Evolutionary conservation across 1,140 invertebrate species (phyloP), one percentile per base, ranked within the genome.

Genomic region (Zaprionus nigranus): DNA sequence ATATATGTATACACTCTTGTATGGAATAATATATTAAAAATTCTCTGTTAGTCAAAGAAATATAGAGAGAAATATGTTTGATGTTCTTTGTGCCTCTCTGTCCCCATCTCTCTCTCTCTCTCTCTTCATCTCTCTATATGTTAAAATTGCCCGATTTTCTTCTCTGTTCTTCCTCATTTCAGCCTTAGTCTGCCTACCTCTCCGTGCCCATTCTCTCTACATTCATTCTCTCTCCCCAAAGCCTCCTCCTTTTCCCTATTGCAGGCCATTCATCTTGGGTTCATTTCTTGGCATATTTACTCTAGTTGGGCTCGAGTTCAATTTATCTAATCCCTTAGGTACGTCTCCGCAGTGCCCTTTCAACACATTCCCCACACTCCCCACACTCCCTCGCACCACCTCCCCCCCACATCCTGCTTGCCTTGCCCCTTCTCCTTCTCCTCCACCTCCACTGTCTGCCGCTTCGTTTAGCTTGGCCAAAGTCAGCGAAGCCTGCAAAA

Each of bases 401-500:
- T n/a, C n/a, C 17, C 17, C 17, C 30, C 9, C 9, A 34, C 9
- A 30, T 2, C 30, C 30, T 3, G 30, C 30, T 34, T 34, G 30
- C 30, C 9, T 11, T 11, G 30, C 7, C 38, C 17, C 11, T 6
- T 7, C 22, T 61, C 9, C 20, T 5, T 0, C 24, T 24, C 28
- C 53, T 17, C 28, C 30, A 34, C 0, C 0, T 34, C 30, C 58
- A 49, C 49, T 38, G 56, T 54, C 64, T 51, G 5, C 28, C 36
- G 57, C 49, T 49, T 74, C 28, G 71, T 61, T 70, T 49, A 22
- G 34, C 62, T 58, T 53, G 66, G 65, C 59, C 66, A 69, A 69
- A 75, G 66, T 75, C 49, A 70, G 51, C 63, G 59, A 68, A 63
- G 73, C 73, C 60, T 75, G 73, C 73, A 60, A 71, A 75, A 60